These are phyloP conservation scores for Cyprinodon tularosa DNA, from an alignment of 2,113 vertebrate genomes.

Conservation along the genomic window DNA sequence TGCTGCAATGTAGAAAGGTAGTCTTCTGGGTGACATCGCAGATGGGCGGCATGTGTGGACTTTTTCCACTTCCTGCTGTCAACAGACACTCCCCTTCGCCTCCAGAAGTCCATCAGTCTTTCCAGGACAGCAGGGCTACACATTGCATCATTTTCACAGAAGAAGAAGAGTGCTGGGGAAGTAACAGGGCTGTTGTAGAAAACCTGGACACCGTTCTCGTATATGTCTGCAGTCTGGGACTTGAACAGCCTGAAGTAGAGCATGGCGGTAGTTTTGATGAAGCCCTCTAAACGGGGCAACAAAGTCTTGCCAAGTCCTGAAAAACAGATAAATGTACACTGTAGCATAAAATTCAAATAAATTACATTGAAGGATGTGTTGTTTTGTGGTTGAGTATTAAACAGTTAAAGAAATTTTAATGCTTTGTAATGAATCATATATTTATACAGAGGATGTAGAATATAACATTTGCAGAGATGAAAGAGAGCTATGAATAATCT, in stretches of 20 bases:
- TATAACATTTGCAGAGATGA: too few relatives aligned
- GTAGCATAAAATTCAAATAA: neutral
- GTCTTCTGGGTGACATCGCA: slow-evolving; percentile 62
- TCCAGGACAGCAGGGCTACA: slow-evolving; percentile 33
- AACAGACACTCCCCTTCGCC: slow-evolving; percentile 46
- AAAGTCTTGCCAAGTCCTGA: slow-evolving; percentile 72
- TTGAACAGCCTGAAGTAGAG: slow-evolving; percentile 71
- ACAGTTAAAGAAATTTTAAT: neutral
- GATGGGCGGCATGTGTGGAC: slow-evolving; percentile 60
- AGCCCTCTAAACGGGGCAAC: slow-evolving; percentile 56
- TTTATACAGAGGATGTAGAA: neutral
- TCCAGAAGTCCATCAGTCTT: slow-evolving; percentile 51
- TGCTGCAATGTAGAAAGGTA: slow-evolving; percentile 45
- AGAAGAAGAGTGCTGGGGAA: slow-evolving; percentile 70
- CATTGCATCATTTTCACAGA: slow-evolving; percentile 63
- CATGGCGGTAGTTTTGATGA: slow-evolving; percentile 36
- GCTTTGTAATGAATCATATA: neutral
- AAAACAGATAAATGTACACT: neutral
- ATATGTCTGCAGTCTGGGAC: slow-evolving; percentile 43
- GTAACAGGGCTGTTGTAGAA: slow-evolving; percentile 46
- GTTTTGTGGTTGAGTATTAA: neutral
- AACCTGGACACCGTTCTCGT: slow-evolving; percentile 29
- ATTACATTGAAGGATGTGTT: neutral
- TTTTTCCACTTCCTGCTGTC: slow-evolving; percentile 64
- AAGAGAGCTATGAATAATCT: too few relatives aligned